A percentile compares a stretch with the other conserved stretches of the same genome.
Conservation (phyloP, 2,113 vertebrate species). For the Morone chrysops region DNA sequence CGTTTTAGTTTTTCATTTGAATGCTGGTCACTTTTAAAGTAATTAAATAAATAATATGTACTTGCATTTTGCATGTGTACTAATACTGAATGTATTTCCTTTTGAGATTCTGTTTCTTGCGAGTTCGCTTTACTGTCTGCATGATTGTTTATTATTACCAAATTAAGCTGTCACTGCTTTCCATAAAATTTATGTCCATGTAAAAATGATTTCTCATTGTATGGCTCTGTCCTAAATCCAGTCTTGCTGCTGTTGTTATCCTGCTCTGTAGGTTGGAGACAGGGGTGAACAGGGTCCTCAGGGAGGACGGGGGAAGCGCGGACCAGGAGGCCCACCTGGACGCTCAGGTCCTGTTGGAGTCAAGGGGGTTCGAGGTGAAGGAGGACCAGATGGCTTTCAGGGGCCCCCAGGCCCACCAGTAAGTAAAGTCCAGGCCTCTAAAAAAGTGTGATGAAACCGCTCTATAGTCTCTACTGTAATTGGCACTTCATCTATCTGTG, state of each 20-base stretch:
- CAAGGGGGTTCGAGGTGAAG: slow-evolving; percentile 81
- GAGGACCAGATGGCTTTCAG: slow-evolving; percentile 78
- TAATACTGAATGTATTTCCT: background rate
- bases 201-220: slow-evolving; percentile 6
- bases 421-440: slow-evolving; percentile 60
- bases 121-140: background rate
- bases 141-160: background rate
- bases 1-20: background rate
- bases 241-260: slow-evolving; percentile 39
- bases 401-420: slow-evolving; percentile 81
- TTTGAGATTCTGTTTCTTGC: background rate
- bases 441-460: background rate
- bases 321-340: slow-evolving; percentile 79
- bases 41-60: background rate
- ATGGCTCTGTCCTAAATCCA: background rate
- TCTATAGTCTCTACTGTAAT: slow-evolving; percentile 11
- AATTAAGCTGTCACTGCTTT: slow-evolving; percentile 5
- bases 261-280: slow-evolving; percentile 79
- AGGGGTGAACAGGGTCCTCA: slow-evolving; percentile 75
- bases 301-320: slow-evolving; percentile 80
- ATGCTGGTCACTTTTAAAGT: background rate
- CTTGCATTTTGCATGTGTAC: background rate
- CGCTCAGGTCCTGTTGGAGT: slow-evolving; percentile 74
- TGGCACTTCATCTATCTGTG: slow-evolving; percentile 20
- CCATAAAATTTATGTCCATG: background rate